phyloP scores from a whole-genome alignment of 2,113 vertebrate genomes.

The Pseudorectes ferrugineus region DNA sequence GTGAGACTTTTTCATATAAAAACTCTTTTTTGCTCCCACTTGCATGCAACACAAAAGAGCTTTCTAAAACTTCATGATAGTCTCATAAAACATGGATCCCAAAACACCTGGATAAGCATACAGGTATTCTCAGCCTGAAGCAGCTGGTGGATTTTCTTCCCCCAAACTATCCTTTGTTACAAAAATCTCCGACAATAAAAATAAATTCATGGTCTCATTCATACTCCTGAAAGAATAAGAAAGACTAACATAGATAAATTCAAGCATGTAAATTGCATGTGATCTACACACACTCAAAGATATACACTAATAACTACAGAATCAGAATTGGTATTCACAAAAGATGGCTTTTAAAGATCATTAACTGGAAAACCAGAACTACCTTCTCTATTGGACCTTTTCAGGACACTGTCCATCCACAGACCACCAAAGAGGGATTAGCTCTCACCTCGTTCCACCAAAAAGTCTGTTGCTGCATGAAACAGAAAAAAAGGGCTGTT shows the following conservation, averaged over 20 bases:
- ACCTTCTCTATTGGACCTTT: background rate
- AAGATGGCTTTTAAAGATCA: background rate
- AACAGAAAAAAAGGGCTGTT: background rate
- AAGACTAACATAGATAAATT: background rate
- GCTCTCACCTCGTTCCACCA: background rate
- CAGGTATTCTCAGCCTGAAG: background rate
- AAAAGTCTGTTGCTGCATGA: background rate
- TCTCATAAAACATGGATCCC: background rate
- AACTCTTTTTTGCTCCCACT: conserved; percentile 43
- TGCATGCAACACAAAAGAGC: background rate
- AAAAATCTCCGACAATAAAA: background rate
- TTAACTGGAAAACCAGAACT: background rate
- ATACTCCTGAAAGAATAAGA: background rate
- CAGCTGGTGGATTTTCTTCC: background rate
- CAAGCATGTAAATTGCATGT: background rate
- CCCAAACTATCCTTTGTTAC: background rate
- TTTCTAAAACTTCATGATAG: background rate
- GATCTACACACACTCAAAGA: background rate
- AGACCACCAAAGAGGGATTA: background rate
- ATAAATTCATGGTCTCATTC: background rate
- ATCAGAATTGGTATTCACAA: background rate
- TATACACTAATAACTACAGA: background rate
- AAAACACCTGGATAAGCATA: background rate
- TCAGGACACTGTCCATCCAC: background rate
- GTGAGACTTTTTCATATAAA: conserved; percentile 43